Conservation (phyloP, 2,797 vertebrate species). For the Protosalanx chinensis region DNA sequence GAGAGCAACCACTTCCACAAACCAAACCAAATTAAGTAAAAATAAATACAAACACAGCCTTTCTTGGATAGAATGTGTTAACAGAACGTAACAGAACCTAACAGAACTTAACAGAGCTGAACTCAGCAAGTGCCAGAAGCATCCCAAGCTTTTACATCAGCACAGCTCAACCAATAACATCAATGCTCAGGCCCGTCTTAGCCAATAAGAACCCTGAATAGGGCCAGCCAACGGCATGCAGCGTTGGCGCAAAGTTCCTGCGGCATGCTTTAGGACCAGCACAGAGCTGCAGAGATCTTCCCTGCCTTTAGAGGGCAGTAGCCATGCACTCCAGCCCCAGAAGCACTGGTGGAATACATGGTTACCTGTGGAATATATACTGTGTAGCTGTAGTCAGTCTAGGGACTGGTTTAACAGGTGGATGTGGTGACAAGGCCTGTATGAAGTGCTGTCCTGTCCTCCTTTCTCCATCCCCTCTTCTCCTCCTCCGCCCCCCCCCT, state of each 20-base stretch:
- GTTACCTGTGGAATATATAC: too few species aligned
- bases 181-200: not conserved
- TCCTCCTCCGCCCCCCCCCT: slow-evolving; percentile 53
- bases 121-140: not conserved
- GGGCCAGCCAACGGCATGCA: not conserved
- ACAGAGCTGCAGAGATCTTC: not conserved
- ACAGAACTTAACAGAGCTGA: not conserved
- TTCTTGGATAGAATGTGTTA: too few species aligned
- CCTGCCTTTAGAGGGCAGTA: slow-evolving; percentile 15
- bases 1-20: too few species aligned
- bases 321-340: slow-evolving; percentile 19
- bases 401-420: too few species aligned
- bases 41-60: too few species aligned
- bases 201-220: not conserved
- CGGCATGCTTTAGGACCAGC: slow-evolving; percentile 13
- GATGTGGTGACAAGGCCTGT: too few species aligned
- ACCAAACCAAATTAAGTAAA: too few species aligned
- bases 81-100: not conserved
- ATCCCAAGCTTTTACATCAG: not conserved
- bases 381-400: too few species aligned
- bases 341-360: not conserved
- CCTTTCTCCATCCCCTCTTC: slow-evolving; percentile 18
- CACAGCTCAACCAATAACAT: not conserved
- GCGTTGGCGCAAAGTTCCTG: slow-evolving; percentile 2
- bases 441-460: slow-evolving; percentile 15